These are phyloP conservation scores for Atherix ibis DNA, from an alignment of 2,888 invertebrate genomes.

Conservation along the genomic window DNA sequence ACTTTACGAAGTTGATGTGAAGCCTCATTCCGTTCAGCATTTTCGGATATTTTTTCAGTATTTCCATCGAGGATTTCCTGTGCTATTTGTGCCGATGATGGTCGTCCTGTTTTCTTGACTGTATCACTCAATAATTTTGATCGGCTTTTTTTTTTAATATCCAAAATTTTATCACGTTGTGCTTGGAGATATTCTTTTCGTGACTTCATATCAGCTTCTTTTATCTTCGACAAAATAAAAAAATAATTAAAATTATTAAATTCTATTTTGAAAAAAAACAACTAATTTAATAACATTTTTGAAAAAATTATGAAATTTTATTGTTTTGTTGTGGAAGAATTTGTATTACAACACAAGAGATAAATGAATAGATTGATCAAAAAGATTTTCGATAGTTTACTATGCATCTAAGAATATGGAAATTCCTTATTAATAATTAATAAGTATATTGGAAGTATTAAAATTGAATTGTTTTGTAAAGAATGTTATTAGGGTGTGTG, in stretches of 20 bases:
- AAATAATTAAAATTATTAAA: conserved; percentile 1
- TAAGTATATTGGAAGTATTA: too few relatives aligned
- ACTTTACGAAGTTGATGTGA: conserved; percentile 68
- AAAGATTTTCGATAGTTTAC: too few relatives aligned
- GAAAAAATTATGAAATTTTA: too few relatives aligned
- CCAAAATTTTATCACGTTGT: conserved; percentile 80
- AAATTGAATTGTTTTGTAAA: too few relatives aligned
- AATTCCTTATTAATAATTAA: too few relatives aligned
- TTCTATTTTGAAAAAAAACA: not conserved
- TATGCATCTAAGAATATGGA: too few relatives aligned
- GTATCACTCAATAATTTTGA: conserved; percentile 57
- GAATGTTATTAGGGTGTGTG: too few relatives aligned
- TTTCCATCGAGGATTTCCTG: conserved; percentile 45
- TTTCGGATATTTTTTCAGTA: conserved; percentile 3
- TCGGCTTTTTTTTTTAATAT: conserved; percentile 75
- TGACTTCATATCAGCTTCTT: conserved; percentile 49
- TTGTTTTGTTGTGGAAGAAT: too few relatives aligned
- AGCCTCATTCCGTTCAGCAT: conserved; percentile 33
- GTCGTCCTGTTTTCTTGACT: conserved; percentile 40
- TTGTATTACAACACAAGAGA: too few relatives aligned
- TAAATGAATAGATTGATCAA: not conserved
- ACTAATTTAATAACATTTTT: too few relatives aligned
- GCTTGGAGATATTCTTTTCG: conserved; percentile 74
- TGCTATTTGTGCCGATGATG: conserved; percentile 62
- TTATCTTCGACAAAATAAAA: conserved; percentile 24